Evolutionary conservation across 2,888 invertebrate species (phyloP).

Genomic region (Eueremaeus valkanovi): DNA sequence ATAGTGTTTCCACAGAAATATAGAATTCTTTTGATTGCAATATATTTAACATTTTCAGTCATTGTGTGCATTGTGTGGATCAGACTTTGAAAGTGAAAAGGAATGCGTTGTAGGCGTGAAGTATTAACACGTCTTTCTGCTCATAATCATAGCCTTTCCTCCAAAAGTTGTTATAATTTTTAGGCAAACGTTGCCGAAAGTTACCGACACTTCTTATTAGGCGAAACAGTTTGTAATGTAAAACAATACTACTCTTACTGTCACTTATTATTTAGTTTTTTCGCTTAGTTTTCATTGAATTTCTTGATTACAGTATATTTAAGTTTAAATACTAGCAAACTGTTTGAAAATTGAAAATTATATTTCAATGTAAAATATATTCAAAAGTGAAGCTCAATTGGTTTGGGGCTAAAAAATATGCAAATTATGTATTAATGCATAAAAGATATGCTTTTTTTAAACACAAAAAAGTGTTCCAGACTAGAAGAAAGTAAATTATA

Average conservation of each 20-base stretch:
- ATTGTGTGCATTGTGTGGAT: background rate
- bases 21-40: background rate
- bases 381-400: no score
- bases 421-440: no score
- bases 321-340: background rate
- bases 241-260: background rate
- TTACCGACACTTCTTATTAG: background rate
- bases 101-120: conserved; percentile 8
- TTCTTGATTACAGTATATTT: background rate
- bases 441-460: no score
- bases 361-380: no score
- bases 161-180: background rate
- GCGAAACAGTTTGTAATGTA: background rate
- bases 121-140: conserved; percentile 22
- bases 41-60: background rate
- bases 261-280: no score
- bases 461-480: background rate
- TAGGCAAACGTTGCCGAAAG: background rate
- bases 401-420: no score
- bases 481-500: background rate
- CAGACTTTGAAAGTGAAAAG: background rate
- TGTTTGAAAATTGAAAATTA: background rate
- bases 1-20: no score
- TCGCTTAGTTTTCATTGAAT: background rate
- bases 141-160: conserved; percentile 26